Evolutionary conservation across 2,888 invertebrate genomes (phyloP).

Genomic region (Andrena flavipes): DNA sequence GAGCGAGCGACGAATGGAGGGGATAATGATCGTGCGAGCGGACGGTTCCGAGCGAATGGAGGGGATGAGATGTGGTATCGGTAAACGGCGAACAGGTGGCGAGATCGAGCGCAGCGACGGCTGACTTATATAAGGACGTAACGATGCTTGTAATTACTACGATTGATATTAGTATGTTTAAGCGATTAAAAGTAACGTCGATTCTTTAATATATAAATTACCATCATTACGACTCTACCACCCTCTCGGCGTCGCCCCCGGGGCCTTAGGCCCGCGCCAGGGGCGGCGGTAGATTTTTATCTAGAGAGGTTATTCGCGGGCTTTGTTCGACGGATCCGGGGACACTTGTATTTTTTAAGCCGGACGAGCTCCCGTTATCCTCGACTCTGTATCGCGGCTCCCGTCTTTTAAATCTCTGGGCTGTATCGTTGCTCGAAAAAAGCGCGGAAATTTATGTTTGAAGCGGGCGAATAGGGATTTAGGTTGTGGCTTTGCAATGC

Average conservation of each 20-base stretch:
- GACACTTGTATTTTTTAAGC: too few species aligned
- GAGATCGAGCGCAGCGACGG: conserved; percentile 78
- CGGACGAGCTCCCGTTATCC: too few species aligned
- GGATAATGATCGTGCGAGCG: conserved; percentile 35
- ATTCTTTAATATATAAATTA: conserved; percentile 82
- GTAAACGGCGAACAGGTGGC: conserved; percentile 50
- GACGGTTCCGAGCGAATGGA: conserved; percentile 46
- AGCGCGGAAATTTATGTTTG: too few species aligned
- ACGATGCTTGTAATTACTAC: conserved; percentile 84
- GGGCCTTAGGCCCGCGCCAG: conserved; percentile 75
- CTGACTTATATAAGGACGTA: conserved; percentile 83
- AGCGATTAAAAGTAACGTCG: conserved; percentile 83
- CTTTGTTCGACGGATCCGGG: too few species aligned
- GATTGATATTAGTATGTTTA: conserved; percentile 84
- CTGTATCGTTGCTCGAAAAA: too few species aligned
- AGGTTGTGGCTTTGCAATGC: not conserved
- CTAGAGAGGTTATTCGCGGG: not conserved
- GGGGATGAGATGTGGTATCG: conserved; percentile 11
- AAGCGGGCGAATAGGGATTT: too few species aligned
- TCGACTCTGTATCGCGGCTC: too few species aligned
- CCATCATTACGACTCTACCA: conserved; percentile 75
- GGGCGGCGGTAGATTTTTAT: not conserved
- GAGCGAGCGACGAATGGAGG: conserved; percentile 39
- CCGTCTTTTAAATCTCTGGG: too few species aligned
- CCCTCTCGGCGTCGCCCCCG: conserved; percentile 73